A percentile compares a stretch with the other conserved stretches of the same genome.
Conservation (phyloP, 53 echinoderm and acorn worm species). For the Crossaster papposus region DNA sequence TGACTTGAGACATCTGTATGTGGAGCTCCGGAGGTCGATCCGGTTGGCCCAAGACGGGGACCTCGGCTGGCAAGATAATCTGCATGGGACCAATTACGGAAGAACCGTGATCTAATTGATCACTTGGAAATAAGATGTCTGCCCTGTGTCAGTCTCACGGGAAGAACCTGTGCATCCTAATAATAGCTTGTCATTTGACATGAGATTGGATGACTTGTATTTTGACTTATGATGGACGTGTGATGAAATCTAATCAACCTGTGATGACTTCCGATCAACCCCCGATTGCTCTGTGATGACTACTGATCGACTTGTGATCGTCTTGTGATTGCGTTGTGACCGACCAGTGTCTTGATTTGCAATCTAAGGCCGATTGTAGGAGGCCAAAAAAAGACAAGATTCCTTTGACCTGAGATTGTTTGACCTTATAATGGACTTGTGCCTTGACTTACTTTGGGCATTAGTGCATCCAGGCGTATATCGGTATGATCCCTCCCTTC, state of each 20-base stretch:
- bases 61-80: slow-evolving; percentile 73
- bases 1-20: slow-evolving; percentile 87
- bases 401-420: background rate
- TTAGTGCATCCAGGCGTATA: slow-evolving; percentile 90
- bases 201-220: background rate
- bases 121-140: background rate
- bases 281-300: too few species aligned
- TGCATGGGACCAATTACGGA: background rate
- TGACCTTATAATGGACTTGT: background rate
- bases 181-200: background rate
- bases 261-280: background rate
- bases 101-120: too few species aligned
- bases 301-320: too few species aligned
- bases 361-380: too few species aligned
- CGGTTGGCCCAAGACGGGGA: slow-evolving; percentile 78
- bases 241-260: too few species aligned
- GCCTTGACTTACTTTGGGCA: slow-evolving; percentile 73
- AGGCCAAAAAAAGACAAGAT: too few species aligned
- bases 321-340: too few species aligned
- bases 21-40: slow-evolving; percentile 91
- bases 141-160: background rate
- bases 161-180: background rate
- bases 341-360: too few species aligned
- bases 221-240: too few species aligned
- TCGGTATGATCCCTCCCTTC: slow-evolving; percentile 86